phyloP scores from a whole-genome alignment of 2,797 vertebrate genomes.

The Emydoidea blandingii region DNA sequence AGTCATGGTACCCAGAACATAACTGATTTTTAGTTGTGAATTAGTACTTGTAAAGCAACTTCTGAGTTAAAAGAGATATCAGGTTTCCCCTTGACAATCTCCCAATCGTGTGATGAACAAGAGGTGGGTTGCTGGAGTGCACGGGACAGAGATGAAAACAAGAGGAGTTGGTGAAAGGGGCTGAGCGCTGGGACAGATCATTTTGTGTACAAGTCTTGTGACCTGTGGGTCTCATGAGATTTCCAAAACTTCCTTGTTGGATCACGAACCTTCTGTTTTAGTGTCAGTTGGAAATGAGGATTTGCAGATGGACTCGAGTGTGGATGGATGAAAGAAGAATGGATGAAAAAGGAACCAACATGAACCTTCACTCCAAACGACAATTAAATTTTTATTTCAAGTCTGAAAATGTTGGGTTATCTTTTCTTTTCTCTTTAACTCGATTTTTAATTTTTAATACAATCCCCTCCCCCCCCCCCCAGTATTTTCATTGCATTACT shows the following conservation, averaged over 20 bases:
- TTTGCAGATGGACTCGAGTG: background rate
- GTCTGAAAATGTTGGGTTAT: no score
- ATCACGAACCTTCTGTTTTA: background rate
- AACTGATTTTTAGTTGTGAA: background rate
- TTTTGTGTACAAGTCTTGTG: background rate
- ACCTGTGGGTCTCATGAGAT: background rate
- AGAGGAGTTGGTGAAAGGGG: background rate
- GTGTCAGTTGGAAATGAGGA: background rate
- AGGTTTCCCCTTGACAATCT: background rate
- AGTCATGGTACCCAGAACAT: accelerated
- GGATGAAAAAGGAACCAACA: background rate
- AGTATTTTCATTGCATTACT: background rate
- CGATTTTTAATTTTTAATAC: no score
- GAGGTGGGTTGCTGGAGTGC: background rate
- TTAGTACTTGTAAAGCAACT: background rate
- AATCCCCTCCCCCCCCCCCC: accelerated
- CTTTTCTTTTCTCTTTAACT: no score
- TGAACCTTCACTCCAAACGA: background rate
- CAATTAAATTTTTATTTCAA: background rate
- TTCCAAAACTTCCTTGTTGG: background rate
- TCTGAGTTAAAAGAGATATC: background rate
- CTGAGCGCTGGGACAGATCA: background rate
- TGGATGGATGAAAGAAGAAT: background rate
- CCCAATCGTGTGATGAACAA: background rate
- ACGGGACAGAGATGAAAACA: background rate